Evolutionary conservation across 2,888 invertebrate species (phyloP), one percentile per base, ranked within the genome.

Genomic region (Plebejus anna): DNA sequence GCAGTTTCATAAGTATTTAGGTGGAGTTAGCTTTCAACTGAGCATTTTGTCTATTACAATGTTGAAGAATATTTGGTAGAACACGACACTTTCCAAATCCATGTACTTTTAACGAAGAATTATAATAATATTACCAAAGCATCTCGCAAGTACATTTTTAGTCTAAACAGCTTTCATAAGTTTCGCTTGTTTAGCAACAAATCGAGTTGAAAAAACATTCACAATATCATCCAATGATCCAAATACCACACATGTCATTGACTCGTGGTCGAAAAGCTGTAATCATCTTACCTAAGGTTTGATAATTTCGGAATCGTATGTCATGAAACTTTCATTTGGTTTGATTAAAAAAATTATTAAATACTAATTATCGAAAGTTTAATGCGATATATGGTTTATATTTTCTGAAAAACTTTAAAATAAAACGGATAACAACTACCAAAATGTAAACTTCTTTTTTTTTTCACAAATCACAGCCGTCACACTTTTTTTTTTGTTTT

Each of bases 241-340:
- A 61, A 61, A 61, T 61, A 61, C 61, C 61, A 61, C 28, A 28
- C 61, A 61, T 61, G 61, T 61, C 28, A 61, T 61, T 61, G 61
- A 61, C 61, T 61, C 61, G 28, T 61, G 61, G 28, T 61, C 28
- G 28, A 22, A 61, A 61, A 61, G 28, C 61, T 61, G 9, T 9
- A 61, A 9, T 11, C 47, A 47, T 47, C 22, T 22, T 61, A 61
- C 61, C 61, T 61, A 22, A 9, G 28, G 22, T 61, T 61, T 28
- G 28, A 11, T 61, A 61, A 11, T 61, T 11, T 61, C 28, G 61
- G 9, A 61, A 61, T 61, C 28, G 22, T 28, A 11, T 61, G 11
- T 61, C 61, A 28, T 61, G 28, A 61, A 61, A 61, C 28, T 61
- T 61, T 61, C 61, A 59, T 59, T 59, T 59, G 57, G n/a, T 59